Base-by-base conservation (phyloP, 2,797 vertebrate genomes). In the Molossus molossus region DNA sequence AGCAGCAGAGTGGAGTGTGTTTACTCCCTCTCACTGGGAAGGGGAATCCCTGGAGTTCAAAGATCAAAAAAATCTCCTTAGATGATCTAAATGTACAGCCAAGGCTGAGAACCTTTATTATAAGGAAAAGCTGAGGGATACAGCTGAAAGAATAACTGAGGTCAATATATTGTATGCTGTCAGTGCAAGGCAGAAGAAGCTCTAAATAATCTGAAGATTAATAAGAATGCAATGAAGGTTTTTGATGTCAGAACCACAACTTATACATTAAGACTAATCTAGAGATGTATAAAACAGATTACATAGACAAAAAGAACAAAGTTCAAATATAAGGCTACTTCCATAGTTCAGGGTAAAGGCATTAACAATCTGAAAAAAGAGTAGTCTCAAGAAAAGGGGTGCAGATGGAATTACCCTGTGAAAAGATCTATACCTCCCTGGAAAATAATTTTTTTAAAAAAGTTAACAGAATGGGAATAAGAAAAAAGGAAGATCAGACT, bases 341-440 rank as follows among this genome's bases (percentile, higher is more conserved):
- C 13, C n/a, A 82, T 25, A 83, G 53, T 86, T 81, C 60, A 90
- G 20, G 75, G 8, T 86, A 94, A 90, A 67, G 73, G 29, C 37
- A 75, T 70, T 73, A 80, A 73, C 92, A 69, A 48, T 85, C 65
- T 94, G 80, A 95, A 90, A 72, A 72, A 72, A n/a, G 14, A 65
- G 12, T 1, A 50, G 25, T 15, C 21, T 82, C 25, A 79, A 93
- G 72, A 73, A 73, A 73, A 67, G 84, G 57, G 64, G 37, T 73
- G 10, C 12, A 64, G 45, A 87, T 0, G 25, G n/a, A 94, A 69
- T 76, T 58, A 67, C 45, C 15, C 40, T 45, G 37, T 76, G 20
- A 57, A 77, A 79, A 45, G 69, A 70, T 48, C 37, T 70, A 60
- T 17, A 83, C 11, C 25, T 87, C 88, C 69, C 72, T 72, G 64